Evolutionary conservation across 2,113 vertebrate species (phyloP), one percentile per base, ranked within the genome.

Genomic region (Xyrauchen texanus): DNA sequence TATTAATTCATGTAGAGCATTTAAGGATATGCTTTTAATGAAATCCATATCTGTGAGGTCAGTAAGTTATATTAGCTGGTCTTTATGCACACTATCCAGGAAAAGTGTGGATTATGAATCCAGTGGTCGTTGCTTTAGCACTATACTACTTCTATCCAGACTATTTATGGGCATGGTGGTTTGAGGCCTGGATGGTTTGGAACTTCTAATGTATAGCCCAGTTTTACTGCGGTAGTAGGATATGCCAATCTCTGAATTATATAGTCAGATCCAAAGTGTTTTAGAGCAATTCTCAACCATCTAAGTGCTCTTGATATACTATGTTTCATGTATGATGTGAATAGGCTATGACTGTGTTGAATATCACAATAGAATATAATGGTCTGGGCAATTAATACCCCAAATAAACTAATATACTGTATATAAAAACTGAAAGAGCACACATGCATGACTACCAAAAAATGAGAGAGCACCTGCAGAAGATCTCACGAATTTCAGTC

Each of bases 111-210:
- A 49, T 49, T 49, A 8, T 49, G 5, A 42, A 44, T 13, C 16
- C 53, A 10, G 10, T n/a, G 52, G 68, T 44, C 68, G 55, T 11
- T 42, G 68, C 21, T 70, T 53, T 53, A 60, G 42, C 47, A 49
- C 15, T 62, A 11, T 16, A 11, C 58, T 62, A 51, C 15, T 74
- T 61, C 57, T 46, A 34, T 62, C 10, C 47, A 13, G 16, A 51
- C 55, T 61, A 72, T 74, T 74, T 74, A 74, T 51, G 16, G 71
- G 6, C 16, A 34, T 4, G 7, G 70, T 9, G 70, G 70, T 60
- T 72, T 72, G 70, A 72, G 71, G 71, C 58, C 58, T 74, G 58
- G 71, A 58, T 74, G 71, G 71, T 74, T 74, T 63, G 45, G 71
- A 74, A 74, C 45, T 16, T 51, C 70, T 74, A 63, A 63, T 49